Evolutionary conservation across 2,797 vertebrate genomes (phyloP), one percentile per base, ranked within the genome.

Genomic region (Nothura maculosa): DNA sequence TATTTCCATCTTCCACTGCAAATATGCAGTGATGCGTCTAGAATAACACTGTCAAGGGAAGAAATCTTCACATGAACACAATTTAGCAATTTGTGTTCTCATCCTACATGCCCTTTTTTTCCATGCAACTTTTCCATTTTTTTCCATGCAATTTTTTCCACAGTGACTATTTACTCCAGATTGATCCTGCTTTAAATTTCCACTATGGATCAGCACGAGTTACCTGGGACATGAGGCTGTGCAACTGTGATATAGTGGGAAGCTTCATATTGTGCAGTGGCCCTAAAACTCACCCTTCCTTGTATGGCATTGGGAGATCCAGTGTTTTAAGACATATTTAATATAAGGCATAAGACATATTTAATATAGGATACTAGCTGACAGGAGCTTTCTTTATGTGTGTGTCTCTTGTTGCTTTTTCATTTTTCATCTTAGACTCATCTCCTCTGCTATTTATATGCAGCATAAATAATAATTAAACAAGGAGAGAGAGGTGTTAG

Each of bases 401-500:
- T 63, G 20, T 58, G 54, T 89, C 79, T 93, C 89, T 90, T 48
- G 86, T 90, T 94, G 76, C 79, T 77, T 96, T 81, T 96, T 89
- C 87, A 92, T 94, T 92, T 74, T 96, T 94, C 74, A 86, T 68
- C 34, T 58, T 84, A 72, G 14, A 25, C 72, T 96, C 81, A 17
- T 92, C 66, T 95, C 75, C 72, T 81, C 72, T 28, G 55, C 52
- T 94, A 36, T 91, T 85, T 87, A 78, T 84, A 85, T 85, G 95
- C 91, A 70, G 34, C 58, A 83, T 91, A 94, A 89, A 92, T 95
- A 94, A 87, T 94, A 90, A 97, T 95, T 96, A 90, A 84, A 69
- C 50, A 38, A 78, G 74, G 73, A 93, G 60, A 83, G 75, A 85
- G 86, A 93, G 85, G 62, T 87, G 54, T 12, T 57, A 48, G 67